A percentile compares a stretch with the other conserved stretches of the same genome.
Conservation (phyloP, 2,797 vertebrate species). For the Setipinna tenuifilis region DNA sequence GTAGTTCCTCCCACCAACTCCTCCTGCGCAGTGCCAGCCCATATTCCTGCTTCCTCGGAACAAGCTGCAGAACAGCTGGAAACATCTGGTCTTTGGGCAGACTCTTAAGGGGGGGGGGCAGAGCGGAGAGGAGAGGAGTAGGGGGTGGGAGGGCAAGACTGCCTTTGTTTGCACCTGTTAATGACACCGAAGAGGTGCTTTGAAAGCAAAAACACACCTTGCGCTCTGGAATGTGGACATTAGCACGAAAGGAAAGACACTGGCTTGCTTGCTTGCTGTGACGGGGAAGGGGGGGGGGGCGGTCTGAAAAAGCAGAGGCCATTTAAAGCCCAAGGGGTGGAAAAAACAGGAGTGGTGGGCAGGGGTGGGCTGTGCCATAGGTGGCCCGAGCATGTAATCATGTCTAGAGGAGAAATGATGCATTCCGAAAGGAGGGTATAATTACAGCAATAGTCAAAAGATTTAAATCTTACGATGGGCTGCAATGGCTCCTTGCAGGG, state of each 20-base stretch:
- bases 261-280: not conserved
- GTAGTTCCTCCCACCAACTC: not conserved
- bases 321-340: not conserved
- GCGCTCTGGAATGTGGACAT: conserved; percentile 27
- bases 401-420: not conserved
- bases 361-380: not conserved
- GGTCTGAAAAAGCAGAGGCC: not conserved
- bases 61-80: conserved; percentile 56
- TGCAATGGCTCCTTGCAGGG: not conserved
- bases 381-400: conserved; percentile 3
- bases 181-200: conserved; percentile 34
- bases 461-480: not conserved
- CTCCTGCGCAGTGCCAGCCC: conserved; percentile 14
- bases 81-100: conserved; percentile 54
- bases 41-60: conserved; percentile 32
- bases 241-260: conserved; percentile 13
- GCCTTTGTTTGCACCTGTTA: conserved; percentile 51
- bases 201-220: conserved; percentile 29
- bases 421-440: not conserved
- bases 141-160: conserved; percentile 11
- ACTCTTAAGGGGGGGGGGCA: not conserved
- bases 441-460: not conserved
- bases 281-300: not conserved
- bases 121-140: conserved; percentile 7
- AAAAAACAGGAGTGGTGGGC: not conserved